A percentile compares a stretch with the other conserved stretches of the same genome.
phyloP scores from a whole-genome alignment of 2,113 vertebrate species.

The Gila orcuttii region DNA sequence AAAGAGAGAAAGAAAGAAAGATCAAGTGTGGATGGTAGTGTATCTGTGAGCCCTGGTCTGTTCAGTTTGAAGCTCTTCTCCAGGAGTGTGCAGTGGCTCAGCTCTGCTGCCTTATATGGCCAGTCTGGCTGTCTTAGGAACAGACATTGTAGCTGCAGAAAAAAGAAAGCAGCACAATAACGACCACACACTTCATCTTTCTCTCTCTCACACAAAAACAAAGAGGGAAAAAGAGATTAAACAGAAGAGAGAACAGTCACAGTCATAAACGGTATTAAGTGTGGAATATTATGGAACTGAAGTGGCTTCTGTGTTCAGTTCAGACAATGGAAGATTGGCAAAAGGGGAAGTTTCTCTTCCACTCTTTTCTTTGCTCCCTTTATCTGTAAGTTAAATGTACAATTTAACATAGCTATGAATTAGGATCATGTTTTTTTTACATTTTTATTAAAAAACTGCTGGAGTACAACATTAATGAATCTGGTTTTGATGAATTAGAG shows the following conservation, averaged over 20 bases:
- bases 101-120: slow-evolving; percentile 57
- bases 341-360: background rate
- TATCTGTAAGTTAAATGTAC: background rate
- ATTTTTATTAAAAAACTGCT: background rate
- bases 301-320: background rate
- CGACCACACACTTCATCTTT: background rate
- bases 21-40: slow-evolving; percentile 64
- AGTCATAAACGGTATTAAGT: background rate
- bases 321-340: background rate
- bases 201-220: background rate
- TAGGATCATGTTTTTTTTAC: background rate
- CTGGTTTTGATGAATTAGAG: slow-evolving; percentile 22
- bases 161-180: slow-evolving; percentile 40
- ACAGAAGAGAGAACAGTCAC: background rate
- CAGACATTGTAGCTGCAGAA: background rate
- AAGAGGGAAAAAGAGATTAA: background rate
- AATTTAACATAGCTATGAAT: background rate
- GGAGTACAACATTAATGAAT: slow-evolving; percentile 5
- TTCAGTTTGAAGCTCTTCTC: too few species aligned
- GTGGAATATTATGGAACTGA: background rate
- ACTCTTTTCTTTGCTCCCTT: background rate
- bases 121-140: slow-evolving; percentile 57
- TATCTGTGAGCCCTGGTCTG: background rate
- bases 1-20: background rate
- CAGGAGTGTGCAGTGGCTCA: too few species aligned